A percentile compares a stretch with the other conserved stretches of the same genome.
These are phyloP conservation scores for Andrena flavipes DNA, from an alignment of 2,888 invertebrate genomes.

Conservation along the genomic window DNA sequence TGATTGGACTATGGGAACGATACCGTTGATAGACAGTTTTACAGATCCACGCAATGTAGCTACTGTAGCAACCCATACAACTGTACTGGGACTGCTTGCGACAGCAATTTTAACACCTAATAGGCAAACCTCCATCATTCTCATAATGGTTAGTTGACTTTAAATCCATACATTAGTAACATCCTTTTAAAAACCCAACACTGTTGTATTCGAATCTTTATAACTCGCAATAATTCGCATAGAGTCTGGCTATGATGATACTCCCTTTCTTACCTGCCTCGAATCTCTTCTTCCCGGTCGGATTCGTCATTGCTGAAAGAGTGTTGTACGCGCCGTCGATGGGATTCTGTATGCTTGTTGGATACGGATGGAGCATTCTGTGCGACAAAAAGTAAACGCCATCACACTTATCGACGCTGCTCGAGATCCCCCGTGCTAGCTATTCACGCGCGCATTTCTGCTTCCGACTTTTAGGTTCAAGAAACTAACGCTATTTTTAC, in stretches of 20 bases:
- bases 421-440: not conserved
- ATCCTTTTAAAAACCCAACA: not conserved
- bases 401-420: too few species aligned
- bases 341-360: slow-evolving; percentile 97
- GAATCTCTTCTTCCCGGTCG: slow-evolving; percentile 98
- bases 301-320: slow-evolving; percentile 98
- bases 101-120: slow-evolving; percentile 87
- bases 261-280: slow-evolving; percentile 98
- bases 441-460: not conserved
- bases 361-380: slow-evolving; percentile 92
- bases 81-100: slow-evolving; percentile 87
- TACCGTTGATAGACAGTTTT: slow-evolving; percentile 93
- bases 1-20: slow-evolving; percentile 99
- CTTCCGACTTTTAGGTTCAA: slow-evolving; percentile 82
- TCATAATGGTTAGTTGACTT: slow-evolving; percentile 88
- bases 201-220: not conserved
- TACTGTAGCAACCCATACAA: slow-evolving; percentile 89
- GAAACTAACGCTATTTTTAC: slow-evolving; percentile 88
- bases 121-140: slow-evolving; percentile 88
- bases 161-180: not conserved
- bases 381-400: slow-evolving; percentile 86
- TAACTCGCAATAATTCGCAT: slow-evolving; percentile 79
- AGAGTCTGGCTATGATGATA: slow-evolving; percentile 94
- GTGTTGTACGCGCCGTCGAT: slow-evolving; percentile 98
- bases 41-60: slow-evolving; percentile 93